Evolutionary conservation across 1,140 invertebrate genomes (phyloP).

Genomic region (Pristionchus pacificus): DNA sequence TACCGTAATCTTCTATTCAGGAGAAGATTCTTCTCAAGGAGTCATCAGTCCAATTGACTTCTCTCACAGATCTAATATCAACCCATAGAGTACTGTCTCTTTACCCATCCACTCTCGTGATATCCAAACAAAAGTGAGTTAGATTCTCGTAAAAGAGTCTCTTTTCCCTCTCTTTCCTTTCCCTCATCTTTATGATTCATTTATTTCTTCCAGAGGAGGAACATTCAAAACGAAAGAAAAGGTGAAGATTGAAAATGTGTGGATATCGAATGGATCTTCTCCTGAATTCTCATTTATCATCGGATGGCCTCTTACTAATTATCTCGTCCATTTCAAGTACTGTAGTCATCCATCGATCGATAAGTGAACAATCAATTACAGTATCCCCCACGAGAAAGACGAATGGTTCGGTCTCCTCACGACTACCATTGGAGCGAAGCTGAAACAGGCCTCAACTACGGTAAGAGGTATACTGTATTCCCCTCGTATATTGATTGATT

Average conservation of each 20-base stretch:
- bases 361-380: conserved; percentile 6
- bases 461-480: too few relatives aligned
- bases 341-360: conserved; percentile 5
- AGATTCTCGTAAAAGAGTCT: background rate
- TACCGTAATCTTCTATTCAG: conserved; percentile 8
- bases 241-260: conserved; percentile 59
- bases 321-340: conserved; percentile 60
- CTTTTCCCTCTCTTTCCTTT: background rate
- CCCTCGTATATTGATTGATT: too few relatives aligned
- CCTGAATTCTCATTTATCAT: conserved; percentile 60
- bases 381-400: conserved; percentile 43
- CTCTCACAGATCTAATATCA: conserved; percentile 43
- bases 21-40: conserved; percentile 35
- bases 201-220: conserved; percentile 46
- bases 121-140: conserved; percentile 63
- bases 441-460: conserved; percentile 25
- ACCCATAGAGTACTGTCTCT: conserved; percentile 61
- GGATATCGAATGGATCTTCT: conserved; percentile 59
- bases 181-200: conserved; percentile 46
- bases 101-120: conserved; percentile 61
- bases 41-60: conserved; percentile 47
- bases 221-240: conserved; percentile 60
- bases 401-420: conserved; percentile 56
- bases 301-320: conserved; percentile 61
- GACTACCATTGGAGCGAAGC: conserved; percentile 23